Evolutionary conservation across 2,888 invertebrate species (phyloP), one percentile per base, ranked within the genome.

Genomic region (Prosapia bicincta): DNA sequence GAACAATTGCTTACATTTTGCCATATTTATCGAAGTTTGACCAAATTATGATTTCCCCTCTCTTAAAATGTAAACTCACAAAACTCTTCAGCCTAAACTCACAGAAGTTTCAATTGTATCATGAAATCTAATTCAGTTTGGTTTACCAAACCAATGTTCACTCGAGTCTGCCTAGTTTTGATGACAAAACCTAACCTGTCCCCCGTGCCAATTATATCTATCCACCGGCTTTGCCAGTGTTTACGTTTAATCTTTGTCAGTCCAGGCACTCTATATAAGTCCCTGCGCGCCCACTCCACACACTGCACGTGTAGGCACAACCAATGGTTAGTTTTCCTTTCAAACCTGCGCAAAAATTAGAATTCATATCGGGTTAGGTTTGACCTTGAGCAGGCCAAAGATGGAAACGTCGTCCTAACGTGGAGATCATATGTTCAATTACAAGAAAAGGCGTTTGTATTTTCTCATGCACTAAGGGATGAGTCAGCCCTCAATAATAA

Each of bases 281-380:
- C 54, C 20, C 54, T 54, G 20, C 38, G 20, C 54, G 20, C 54
- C 54, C 54, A 54, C 54, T 54, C 54, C 3, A 20, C 54, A 2
- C n/a, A 54, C 20, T 54, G 20, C n/a, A 3, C n/a, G 54, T 54
- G 54, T 54, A 54, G 54, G 54, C 54, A 54, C 54, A 54, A 54
- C 54, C 54, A 54, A 54, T 54, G 54, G 54, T 54, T 54, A 54
- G 54, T 54, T 54, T 54, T 54, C 54, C 20, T 54, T 54, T 54
- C 54, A 54, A 54, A 69, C 28, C 65, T 24, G 71, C 71, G 71
- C 69, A 54, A 67, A 66, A 71, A 67, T 75, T 71, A 71, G 70
- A 75, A 71, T 75, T 71, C 71, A 75, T 71, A 71, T 71, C 68
- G 75, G 75, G 75, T 75, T 20, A 30, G 75, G 71, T 75, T 71